A percentile compares a stretch with the other conserved stretches of the same genome.
phyloP scores from a whole-genome alignment of 2,797 vertebrate species.

The Taeniopygia guttata region DNA sequence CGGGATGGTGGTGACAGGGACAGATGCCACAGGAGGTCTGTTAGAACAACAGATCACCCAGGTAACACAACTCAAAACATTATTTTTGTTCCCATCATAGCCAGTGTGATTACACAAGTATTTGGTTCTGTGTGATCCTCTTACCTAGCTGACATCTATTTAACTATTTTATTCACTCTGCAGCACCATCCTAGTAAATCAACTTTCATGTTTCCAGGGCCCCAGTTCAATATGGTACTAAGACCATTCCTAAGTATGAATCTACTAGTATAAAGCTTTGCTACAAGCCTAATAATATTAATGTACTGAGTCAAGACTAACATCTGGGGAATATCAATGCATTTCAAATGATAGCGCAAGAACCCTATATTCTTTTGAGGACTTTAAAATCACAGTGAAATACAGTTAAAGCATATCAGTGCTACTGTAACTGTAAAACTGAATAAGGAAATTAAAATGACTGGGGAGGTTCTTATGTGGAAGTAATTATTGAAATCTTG shows the following conservation, averaged over 20 bases:
- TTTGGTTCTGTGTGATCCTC: neutral
- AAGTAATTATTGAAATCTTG: neutral
- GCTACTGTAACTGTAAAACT: neutral
- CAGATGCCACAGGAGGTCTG: neutral
- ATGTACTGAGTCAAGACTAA: neutral
- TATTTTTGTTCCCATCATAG: neutral
- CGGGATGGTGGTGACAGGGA: neutral
- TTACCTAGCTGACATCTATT: neutral
- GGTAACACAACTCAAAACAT: neutral
- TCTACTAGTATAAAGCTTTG: neutral
- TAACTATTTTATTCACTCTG: neutral
- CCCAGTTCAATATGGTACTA: neutral
- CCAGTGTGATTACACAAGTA: neutral
- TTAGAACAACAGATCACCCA: neutral
- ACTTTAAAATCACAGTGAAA: neutral
- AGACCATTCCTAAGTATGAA: neutral
- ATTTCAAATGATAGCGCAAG: neutral
- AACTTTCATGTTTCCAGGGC: neutral
- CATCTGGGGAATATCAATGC: neutral
- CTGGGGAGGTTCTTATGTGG: neutral
- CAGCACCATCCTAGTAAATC: neutral
- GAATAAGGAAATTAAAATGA: neutral
- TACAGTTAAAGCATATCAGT: neutral
- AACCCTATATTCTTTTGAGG: neutral
- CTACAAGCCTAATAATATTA: neutral